Evolutionary conservation across 92 coral and sea anemone species (phyloP), one percentile per base, ranked within the genome.

Genomic region (Chrysogorgia sp.): DNA sequence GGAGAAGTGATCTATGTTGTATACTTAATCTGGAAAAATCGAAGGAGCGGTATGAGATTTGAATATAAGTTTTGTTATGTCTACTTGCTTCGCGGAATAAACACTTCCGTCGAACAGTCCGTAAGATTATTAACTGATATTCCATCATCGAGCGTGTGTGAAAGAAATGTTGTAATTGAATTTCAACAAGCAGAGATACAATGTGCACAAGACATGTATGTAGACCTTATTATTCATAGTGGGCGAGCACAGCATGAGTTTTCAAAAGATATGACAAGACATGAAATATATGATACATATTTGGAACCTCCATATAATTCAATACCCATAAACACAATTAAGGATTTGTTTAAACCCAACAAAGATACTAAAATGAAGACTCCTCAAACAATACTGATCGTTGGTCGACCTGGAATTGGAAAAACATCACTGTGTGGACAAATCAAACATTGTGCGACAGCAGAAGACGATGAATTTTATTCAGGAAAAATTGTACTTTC

Each of bases 361-460:
- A 63, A 30, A 7, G 31, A 32, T 19, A 22, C 14, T 2, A 15
- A 7, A 20, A 22, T 25, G 14, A 2, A 24, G 2, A 1, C 82
- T 67, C 85, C 89, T 14, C 82, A 35, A 0, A 68, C 67, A 28
- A 83, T 83, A 45, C 88, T 87, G 2, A 37, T 79, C 4, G 47
- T 87, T 29, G 88, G 88, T 13, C 75, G 91, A 43, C 88, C 91
- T 0, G 91, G 91, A 14, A 79, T 87, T 65, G 91, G 91, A 34
- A 87, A 87, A 58, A 56, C 91, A 37, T 32, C 83, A 48, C 26
- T 43, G 22, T 25, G 34, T 3, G 21, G 40, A 20, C 35, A 67
- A 17, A 3, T 40, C 2, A n/a, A n/a, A n/a, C n/a, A n/a, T 24
- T 67, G 2, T 10, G 23, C 29, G n/a, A 67, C 20, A 35, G 74